Evolutionary conservation across 2,888 invertebrate species (phyloP).

Genomic region (Eristalis tenax): DNA sequence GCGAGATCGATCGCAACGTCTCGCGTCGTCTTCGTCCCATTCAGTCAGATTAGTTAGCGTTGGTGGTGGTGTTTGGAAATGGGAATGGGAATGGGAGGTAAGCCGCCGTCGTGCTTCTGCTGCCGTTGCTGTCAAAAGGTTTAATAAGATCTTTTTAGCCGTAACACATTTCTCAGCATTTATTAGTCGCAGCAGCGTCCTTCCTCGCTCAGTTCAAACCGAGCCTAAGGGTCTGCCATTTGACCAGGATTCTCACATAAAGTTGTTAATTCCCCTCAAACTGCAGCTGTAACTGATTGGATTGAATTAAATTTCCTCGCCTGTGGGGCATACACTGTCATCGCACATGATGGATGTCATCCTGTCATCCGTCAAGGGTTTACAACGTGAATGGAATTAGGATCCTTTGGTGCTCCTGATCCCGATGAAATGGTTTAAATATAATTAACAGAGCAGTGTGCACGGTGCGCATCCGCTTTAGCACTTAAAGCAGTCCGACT

Average conservation of each 20-base stretch:
- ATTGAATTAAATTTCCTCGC: not conserved
- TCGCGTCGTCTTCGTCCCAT: conserved; percentile 17
- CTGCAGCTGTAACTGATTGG: not conserved
- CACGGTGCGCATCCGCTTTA: not conserved
- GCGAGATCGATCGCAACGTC: conserved; percentile 47
- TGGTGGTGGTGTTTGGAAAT: conserved; percentile 22
- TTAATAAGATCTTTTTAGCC: conserved; percentile 65
- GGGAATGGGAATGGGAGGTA: not conserved
- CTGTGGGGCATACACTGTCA: not conserved
- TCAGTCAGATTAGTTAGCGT: conserved; percentile 63
- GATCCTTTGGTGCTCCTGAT: not conserved
- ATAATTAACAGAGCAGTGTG: not conserved
- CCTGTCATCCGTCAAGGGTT: not conserved
- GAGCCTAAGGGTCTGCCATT: not conserved
- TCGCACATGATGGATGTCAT: not conserved
- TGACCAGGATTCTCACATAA: not conserved
- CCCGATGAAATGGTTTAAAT: not conserved
- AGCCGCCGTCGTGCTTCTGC: conserved; percentile 6
- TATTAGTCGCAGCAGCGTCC: not conserved
- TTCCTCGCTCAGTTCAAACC: not conserved
- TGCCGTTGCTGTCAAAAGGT: conserved; percentile 55
- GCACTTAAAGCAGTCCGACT: not conserved
- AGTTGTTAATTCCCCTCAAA: no score
- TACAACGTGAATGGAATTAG: not conserved
- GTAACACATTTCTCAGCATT: conserved; percentile 27